These are phyloP conservation scores for Montipora capricornis DNA, from an alignment of 64 coral and sea anemone species.

Conservation along the genomic window DNA sequence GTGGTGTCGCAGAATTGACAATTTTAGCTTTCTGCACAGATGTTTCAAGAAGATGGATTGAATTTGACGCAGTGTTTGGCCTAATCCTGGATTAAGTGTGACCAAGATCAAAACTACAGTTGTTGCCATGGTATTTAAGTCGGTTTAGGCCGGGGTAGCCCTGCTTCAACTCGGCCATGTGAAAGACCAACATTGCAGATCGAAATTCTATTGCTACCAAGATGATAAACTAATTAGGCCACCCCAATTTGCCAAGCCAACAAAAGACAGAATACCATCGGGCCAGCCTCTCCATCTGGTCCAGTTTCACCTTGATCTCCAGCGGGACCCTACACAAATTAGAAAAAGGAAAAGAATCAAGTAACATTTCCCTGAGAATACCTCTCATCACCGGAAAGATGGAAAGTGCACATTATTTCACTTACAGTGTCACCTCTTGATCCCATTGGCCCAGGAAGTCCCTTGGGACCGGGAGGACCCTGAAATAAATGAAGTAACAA, in stretches of 20 bases:
- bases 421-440: conserved; percentile 14
- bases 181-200: no score
- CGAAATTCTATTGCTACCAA: no score
- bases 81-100: no score
- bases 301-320: conserved; percentile 33
- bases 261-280: background rate
- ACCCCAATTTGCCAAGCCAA: background rate
- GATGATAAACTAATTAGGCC: background rate
- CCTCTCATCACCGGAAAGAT: background rate
- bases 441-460: conserved; percentile 38
- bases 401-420: background rate
- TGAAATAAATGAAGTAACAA: background rate
- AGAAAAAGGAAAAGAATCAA: background rate
- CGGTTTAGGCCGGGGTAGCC: no score
- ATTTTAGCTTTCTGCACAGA: no score
- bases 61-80: no score
- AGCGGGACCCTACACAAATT: conserved; percentile 14
- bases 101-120: no score
- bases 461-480: conserved; percentile 15
- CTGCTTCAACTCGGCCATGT: no score
- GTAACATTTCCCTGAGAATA: background rate
- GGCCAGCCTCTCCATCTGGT: conserved; percentile 33
- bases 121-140: no score
- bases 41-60: no score
- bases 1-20: no score